These are phyloP conservation scores for Xenopus borealis DNA, from an alignment of 2,113 vertebrate species.

Conservation along the genomic window DNA sequence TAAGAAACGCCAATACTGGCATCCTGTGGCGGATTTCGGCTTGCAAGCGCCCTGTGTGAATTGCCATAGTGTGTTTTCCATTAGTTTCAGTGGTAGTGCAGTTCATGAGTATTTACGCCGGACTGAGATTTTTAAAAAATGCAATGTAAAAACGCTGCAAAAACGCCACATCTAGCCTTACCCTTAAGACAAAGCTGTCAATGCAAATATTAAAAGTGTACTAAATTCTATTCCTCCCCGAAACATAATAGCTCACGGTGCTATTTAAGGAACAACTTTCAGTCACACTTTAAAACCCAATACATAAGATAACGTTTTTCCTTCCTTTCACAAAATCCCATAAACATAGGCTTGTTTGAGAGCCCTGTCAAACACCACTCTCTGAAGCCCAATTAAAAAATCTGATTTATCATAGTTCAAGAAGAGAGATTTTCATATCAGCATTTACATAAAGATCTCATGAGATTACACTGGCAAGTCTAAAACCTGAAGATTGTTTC, in stretches of 20 bases:
- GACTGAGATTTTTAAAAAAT: too few species aligned
- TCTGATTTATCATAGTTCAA: slow-evolving; percentile 36
- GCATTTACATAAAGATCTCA: slow-evolving; percentile 43
- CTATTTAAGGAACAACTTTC: slow-evolving; percentile 9
- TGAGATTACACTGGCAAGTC: slow-evolving; percentile 9
- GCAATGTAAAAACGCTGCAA: too few species aligned
- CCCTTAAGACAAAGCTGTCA: too few species aligned
- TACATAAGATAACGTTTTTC: slow-evolving; percentile 17
- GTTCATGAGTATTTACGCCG: too few species aligned
- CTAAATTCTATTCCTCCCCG: neutral
- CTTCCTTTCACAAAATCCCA: slow-evolving; percentile 20
- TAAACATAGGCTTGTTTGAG: slow-evolving; percentile 19
- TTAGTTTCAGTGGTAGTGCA: too few species aligned
- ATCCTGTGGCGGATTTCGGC: too few species aligned
- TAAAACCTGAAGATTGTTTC: slow-evolving; percentile 8
- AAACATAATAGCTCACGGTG: slow-evolving; percentile 11
- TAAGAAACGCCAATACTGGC: too few species aligned
- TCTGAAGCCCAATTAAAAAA: slow-evolving; percentile 40
- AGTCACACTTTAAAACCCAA: slow-evolving; percentile 14
- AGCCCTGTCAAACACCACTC: slow-evolving; percentile 7
- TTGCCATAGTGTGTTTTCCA: too few species aligned
- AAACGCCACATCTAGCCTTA: too few species aligned
- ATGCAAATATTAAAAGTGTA: too few species aligned
- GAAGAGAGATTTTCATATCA: slow-evolving; percentile 36
- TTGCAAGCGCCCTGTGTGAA: too few species aligned